phyloP scores from a whole-genome alignment of 2,113 vertebrate genomes.

The Phocoena phocoena region DNA sequence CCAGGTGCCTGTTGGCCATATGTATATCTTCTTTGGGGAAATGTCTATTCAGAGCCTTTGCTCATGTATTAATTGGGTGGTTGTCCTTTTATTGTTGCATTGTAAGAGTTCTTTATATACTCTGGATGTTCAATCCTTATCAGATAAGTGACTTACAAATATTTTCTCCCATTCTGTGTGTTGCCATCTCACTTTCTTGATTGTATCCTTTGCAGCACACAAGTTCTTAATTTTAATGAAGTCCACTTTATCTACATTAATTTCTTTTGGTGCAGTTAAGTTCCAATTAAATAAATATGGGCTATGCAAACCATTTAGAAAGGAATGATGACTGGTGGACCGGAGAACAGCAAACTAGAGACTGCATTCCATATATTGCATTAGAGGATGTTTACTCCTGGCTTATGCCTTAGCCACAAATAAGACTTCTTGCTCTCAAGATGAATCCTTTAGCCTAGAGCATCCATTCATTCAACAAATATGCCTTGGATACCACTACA shows the following conservation, averaged over 20 bases:
- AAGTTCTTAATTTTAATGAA: constrained; percentile 13
- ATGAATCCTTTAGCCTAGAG: not conserved
- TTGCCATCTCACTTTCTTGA: not conserved
- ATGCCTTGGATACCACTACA: not conserved
- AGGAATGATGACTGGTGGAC: not conserved
- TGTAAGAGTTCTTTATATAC: not conserved
- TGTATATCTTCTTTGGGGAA: not conserved
- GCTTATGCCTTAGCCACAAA: not conserved
- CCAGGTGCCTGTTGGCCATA: not conserved
- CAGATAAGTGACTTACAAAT: not conserved
- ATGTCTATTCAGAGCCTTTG: not conserved
- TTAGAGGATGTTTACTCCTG: not conserved
- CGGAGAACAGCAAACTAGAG: not conserved
- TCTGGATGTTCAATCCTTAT: not conserved
- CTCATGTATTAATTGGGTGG: not conserved
- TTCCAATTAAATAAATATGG: constrained; percentile 2
- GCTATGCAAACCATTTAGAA: not conserved
- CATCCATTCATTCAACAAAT: not conserved
- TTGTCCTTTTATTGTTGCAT: not conserved
- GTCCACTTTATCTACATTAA: not conserved
- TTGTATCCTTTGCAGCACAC: not conserved
- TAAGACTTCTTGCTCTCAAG: not conserved
- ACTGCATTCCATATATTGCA: not conserved
- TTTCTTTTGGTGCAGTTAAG: not conserved
- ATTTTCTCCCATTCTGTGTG: not conserved